These are phyloP conservation scores for Drosophila quasianomalipes DNA, from an alignment of 2,888 invertebrate species.

Conservation along the genomic window DNA sequence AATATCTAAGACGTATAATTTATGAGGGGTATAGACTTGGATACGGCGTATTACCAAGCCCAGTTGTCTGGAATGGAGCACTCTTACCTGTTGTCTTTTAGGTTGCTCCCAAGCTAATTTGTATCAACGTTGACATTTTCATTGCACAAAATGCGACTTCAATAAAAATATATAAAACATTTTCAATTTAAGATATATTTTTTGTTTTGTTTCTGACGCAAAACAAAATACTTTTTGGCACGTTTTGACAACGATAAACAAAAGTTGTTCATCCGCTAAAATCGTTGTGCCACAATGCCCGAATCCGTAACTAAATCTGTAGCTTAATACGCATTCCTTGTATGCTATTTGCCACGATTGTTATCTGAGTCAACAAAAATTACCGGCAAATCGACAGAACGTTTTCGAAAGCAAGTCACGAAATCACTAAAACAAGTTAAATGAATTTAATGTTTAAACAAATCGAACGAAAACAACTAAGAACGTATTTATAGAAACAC, in stretches of 20 bases:
- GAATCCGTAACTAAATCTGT: background rate
- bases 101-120: conserved; percentile 25
- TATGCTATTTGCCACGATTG: background rate
- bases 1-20: background rate
- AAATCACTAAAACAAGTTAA: background rate
- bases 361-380: background rate
- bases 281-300: conserved; percentile 15
- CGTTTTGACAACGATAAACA: conserved; percentile 67
- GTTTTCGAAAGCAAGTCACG: background rate
- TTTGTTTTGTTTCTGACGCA: conserved; percentile 9
- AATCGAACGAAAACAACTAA: background rate
- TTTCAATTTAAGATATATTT: conserved; percentile 66
- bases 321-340: conserved; percentile 7
- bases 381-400: background rate
- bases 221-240: conserved; percentile 57
- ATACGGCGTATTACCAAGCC: background rate
- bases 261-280: conserved; percentile 44
- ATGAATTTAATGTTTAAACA: background rate
- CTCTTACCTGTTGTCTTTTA: background rate
- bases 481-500: background rate
- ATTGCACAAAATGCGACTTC: conserved; percentile 17
- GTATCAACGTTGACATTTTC: conserved; percentile 42
- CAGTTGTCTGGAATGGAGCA: background rate
- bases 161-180: conserved; percentile 52
- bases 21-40: background rate